These are phyloP conservation scores for Agrypnus murinus DNA, from an alignment of 2,888 invertebrate genomes.

Conservation along the genomic window DNA sequence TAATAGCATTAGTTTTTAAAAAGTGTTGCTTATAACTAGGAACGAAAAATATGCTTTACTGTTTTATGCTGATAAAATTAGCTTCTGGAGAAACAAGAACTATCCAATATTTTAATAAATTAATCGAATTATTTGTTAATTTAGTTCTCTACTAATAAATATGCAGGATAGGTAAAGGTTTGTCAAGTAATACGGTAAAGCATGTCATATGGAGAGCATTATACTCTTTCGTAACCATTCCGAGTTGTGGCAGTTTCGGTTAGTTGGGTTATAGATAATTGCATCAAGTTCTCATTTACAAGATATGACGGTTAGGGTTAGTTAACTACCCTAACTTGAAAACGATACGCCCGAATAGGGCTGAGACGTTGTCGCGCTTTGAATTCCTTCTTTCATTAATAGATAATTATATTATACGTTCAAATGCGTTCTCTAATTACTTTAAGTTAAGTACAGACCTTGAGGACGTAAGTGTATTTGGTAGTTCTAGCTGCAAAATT, in stretches of 20 bases:
- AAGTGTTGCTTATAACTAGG: too few relatives aligned
- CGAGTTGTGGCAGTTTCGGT: slow-evolving; percentile 26
- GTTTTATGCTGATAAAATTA: too few relatives aligned
- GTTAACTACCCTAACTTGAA: slow-evolving; percentile 34
- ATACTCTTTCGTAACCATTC: slow-evolving; percentile 18
- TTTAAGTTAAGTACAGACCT: slow-evolving; percentile 21
- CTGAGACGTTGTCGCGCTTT: slow-evolving; percentile 26
- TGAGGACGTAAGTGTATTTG: slow-evolving; percentile 18
- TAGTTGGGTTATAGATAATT: slow-evolving; percentile 32
- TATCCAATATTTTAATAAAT: too few relatives aligned
- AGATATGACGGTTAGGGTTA: slow-evolving; percentile 34
- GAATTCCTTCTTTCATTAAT: slow-evolving; percentile 41
- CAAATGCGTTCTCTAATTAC: slow-evolving; percentile 28
- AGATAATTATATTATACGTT: slow-evolving; percentile 39
- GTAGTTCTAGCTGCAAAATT: slow-evolving; percentile 25
- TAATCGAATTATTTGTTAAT: slow-evolving; percentile 5
- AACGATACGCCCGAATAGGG: slow-evolving; percentile 28
- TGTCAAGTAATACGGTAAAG: neutral
- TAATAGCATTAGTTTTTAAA: too few relatives aligned
- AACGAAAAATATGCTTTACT: too few relatives aligned
- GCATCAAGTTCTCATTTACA: slow-evolving; percentile 30
- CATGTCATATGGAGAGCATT: neutral
- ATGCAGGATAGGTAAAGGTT: slow-evolving; percentile 9
- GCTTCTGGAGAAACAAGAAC: too few relatives aligned
- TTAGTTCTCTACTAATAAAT: slow-evolving; percentile 7